These are phyloP conservation scores for Otocyon megalotis DNA, from an alignment of 2,113 vertebrate genomes.

Conservation along the genomic window DNA sequence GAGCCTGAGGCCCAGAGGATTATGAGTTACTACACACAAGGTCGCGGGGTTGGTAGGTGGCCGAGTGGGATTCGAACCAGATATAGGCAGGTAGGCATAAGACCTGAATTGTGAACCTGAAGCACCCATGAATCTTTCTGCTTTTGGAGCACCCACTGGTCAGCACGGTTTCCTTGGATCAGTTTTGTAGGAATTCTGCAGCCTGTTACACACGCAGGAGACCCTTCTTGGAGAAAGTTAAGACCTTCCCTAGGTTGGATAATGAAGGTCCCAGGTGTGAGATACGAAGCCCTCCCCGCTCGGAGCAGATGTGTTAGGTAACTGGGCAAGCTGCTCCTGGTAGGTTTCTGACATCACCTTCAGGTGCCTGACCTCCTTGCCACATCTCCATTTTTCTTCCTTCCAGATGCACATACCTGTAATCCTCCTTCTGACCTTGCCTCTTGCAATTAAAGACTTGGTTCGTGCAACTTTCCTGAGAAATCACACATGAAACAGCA, in stretches of 20 bases:
- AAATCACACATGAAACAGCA: neutral
- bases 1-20: neutral
- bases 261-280: neutral
- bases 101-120: no score
- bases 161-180: neutral
- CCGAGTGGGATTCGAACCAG: neutral
- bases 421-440: slow-evolving; percentile 22
- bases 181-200: neutral
- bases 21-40: neutral
- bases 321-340: neutral
- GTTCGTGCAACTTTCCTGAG: neutral
- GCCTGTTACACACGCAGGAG: neutral
- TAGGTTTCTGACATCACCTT: neutral
- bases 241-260: neutral
- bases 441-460: neutral
- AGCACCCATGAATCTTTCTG: neutral
- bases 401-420: neutral
- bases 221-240: neutral
- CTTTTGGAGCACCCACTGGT: neutral
- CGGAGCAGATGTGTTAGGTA: neutral
- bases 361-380: neutral
- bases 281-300: neutral
- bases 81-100: no score
- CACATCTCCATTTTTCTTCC: neutral
- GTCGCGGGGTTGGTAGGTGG: neutral